Percentiles rank a stretch among this genome's conserved stretches.
phyloP scores from a whole-genome alignment of 2,113 vertebrate genomes.

The Cairina moschata region DNA sequence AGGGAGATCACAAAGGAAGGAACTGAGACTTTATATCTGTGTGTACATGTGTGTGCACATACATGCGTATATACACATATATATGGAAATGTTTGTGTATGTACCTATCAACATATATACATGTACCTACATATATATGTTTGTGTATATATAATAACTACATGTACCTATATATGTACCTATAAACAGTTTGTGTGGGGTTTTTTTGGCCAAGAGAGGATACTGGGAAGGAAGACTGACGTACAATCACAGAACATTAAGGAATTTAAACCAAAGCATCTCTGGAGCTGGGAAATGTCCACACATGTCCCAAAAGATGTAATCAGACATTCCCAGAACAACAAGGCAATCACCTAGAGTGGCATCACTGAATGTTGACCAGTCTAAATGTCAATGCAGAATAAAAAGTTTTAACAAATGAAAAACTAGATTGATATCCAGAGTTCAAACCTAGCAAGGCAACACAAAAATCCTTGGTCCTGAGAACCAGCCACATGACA shows the following conservation, averaged over 20 bases:
- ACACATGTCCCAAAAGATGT: not conserved
- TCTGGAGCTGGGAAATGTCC: not conserved
- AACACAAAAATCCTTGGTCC: not conserved
- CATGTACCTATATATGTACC: too few species aligned
- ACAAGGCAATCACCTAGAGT: not conserved
- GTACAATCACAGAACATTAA: not conserved
- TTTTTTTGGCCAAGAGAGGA: not conserved
- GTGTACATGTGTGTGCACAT: too few species aligned
- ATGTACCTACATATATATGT: not conserved
- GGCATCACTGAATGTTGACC: not conserved
- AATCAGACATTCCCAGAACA: not conserved
- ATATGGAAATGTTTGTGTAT: too few species aligned
- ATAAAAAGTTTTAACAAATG: not conserved
- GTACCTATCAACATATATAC: not conserved
- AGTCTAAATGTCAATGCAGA: not conserved
- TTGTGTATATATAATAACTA: not conserved
- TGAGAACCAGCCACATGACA: not conserved
- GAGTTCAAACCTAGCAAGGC: not conserved
- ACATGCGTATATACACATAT: too few species aligned
- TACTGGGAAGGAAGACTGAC: not conserved
- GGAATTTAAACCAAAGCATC: not conserved
- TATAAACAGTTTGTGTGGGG: not conserved
- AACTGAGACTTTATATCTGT: not conserved
- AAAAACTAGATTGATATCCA: not conserved
- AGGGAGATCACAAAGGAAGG: accelerated